Evolutionary conservation across 1,140 invertebrate species (phyloP), one percentile per base, ranked within the genome.

Genomic region (Lepeophtheirus salmonis): DNA sequence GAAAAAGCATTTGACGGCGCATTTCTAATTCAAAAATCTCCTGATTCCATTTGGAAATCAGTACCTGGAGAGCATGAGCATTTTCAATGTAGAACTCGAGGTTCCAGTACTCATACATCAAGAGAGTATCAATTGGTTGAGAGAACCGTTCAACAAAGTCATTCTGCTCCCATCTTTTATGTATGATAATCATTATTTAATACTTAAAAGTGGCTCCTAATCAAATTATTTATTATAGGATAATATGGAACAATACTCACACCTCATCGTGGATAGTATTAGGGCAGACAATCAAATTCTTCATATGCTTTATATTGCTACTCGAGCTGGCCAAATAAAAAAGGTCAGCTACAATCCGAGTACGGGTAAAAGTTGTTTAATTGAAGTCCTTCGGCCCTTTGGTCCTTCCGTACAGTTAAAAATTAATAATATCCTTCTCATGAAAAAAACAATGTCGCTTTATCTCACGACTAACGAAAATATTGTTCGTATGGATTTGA

Each of bases 111-210:
- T 26, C 72, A 84, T 41, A 80, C 85, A 65, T 83, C 82, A 49
- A 78, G 80, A 16, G 78, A 79, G 58, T 92, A 89, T 67, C 86
- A 89, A 65, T 70, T 94, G 53, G 91, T 92, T 88, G 83, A 90
- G 68, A 75, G 79, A 60, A 80, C 88, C 2, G 82, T 94, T 0
- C 83, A 86, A 63, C 78, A 86, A 0, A 77, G 78, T 2, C 79
- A 78, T 0, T 69, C 76, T 0, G 68, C 75, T 21, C 89, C 90
- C 0, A 67, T 89, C 0, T 80, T 85, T 63, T 76, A 79, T 14
- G 72, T 78, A 0, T 77, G 79, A 13, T n/a, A n/a, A n/a, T n/a
- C n/a, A n/a, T n/a, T n/a, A n/a, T n/a, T n/a, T n/a, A n/a, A n/a
- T n/a, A n/a, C n/a, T n/a, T n/a, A n/a, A n/a, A n/a, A n/a, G n/a